These are phyloP conservation scores for Loris lydekkerianus DNA, from an alignment of 2,797 vertebrate species.

Conservation along the genomic window DNA sequence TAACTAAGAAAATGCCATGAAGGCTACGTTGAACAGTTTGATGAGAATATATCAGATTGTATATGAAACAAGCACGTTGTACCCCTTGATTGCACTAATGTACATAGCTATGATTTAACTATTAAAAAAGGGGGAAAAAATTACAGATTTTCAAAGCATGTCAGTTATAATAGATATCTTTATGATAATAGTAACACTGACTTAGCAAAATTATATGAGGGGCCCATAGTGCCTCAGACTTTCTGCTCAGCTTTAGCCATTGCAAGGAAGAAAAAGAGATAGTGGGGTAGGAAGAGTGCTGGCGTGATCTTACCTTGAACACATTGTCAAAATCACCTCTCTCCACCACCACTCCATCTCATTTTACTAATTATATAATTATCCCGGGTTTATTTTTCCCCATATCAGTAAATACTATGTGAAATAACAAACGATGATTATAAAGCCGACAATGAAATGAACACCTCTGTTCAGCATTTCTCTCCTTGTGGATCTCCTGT, in stretches of 20 bases:
- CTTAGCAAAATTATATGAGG: neutral
- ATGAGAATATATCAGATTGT: too few species aligned
- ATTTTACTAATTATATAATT: neutral
- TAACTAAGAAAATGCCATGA: too few species aligned
- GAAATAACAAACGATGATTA: neutral
- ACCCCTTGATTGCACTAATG: too few species aligned
- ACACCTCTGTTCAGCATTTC: rapidly evolving
- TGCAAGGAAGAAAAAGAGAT: neutral
- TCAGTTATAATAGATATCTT: neutral
- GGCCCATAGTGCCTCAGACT: neutral
- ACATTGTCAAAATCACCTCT: neutral
- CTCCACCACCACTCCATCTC: neutral
- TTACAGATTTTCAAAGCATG: neutral
- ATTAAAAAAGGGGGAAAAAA: neutral
- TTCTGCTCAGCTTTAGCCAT: neutral
- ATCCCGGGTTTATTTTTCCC: neutral
- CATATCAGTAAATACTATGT: neutral
- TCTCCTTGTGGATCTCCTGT: neutral
- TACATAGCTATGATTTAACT: too few species aligned
- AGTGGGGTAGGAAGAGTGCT: rapidly evolving
- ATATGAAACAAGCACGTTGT: too few species aligned
- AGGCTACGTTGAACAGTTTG: too few species aligned
- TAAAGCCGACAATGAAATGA: neutral
- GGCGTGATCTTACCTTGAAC: neutral
- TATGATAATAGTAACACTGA: neutral